Evolutionary conservation across 2,888 invertebrate genomes (phyloP).

Genomic region (Drosophila mulleri): DNA sequence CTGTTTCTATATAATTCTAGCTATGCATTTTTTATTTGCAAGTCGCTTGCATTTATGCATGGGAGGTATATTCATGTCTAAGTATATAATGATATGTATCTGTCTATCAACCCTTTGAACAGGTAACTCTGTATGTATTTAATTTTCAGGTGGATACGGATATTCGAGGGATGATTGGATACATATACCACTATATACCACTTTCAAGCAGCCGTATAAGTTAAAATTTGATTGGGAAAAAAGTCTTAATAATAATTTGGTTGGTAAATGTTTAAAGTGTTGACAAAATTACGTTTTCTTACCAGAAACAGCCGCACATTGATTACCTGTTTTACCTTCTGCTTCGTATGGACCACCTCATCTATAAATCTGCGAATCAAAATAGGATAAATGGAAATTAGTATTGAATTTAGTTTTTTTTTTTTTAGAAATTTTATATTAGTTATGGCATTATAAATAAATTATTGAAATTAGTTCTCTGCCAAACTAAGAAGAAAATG

Average conservation of each 20-base stretch:
- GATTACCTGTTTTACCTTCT: not conserved
- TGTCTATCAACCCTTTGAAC: not conserved
- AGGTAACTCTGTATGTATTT: not conserved
- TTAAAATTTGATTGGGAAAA: no score
- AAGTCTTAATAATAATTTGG: not conserved
- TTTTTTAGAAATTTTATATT: no score
- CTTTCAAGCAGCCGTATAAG: no score
- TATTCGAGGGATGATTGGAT: not conserved
- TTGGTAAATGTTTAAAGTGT: not conserved
- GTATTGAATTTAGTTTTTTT: no score
- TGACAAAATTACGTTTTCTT: not conserved
- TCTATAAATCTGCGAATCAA: not conserved
- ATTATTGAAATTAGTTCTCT: no score
- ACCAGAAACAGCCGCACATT: not conserved
- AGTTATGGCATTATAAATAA: no score
- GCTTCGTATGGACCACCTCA: not conserved
- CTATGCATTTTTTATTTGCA: not conserved
- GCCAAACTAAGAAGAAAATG: no score
- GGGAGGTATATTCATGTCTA: no score
- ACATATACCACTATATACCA: not conserved
- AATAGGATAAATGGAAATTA: not conserved
- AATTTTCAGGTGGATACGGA: slow-evolving; percentile 3
- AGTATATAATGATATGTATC: not conserved
- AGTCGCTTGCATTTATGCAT: not conserved
- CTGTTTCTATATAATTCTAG: not conserved